phyloP scores from a whole-genome alignment of 2,797 vertebrate genomes.

The Mus spretus region DNA sequence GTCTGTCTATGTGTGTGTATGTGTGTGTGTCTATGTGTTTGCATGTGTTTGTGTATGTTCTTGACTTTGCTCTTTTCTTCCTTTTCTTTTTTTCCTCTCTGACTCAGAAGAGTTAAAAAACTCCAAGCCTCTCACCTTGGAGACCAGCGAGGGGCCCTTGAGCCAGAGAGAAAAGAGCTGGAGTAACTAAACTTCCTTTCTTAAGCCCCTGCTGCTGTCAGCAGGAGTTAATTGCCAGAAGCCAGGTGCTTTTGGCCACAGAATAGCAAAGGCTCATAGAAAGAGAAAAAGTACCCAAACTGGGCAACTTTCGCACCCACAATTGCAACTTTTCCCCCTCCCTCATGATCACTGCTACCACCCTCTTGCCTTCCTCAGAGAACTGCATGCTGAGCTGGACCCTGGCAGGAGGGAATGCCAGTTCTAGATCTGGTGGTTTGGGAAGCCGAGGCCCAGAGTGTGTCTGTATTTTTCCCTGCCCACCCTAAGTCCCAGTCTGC shows the following conservation, averaged over 20 bases:
- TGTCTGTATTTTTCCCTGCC: not conserved
- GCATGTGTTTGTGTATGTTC: not conserved
- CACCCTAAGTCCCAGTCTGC: not conserved
- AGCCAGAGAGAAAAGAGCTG: not conserved
- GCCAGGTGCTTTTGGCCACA: not conserved
- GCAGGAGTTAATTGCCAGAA: not conserved
- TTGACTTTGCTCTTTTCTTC: not conserved
- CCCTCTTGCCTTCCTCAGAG: not conserved
- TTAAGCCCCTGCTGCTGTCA: not conserved
- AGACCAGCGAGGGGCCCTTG: not conserved
- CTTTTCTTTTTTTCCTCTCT: not conserved
- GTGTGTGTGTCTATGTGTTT: too few relatives aligned
- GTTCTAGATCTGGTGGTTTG: not conserved
- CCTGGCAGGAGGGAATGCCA: fast-evolving
- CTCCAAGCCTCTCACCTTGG: too few relatives aligned
- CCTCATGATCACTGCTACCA: not conserved
- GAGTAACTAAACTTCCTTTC: not conserved
- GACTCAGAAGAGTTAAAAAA: not conserved
- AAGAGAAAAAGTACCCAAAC: not conserved
- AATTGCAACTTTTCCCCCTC: not conserved
- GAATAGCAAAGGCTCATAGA: not conserved
- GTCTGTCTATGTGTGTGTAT: too few relatives aligned
- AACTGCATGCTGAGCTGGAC: not conserved
- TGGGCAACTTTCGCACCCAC: not conserved
- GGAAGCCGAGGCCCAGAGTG: not conserved